A percentile compares a stretch with the other conserved stretches of the same genome.
Evolutionary conservation across 2,888 invertebrate genomes (phyloP).

Genomic region (Spodoptera exigua): DNA sequence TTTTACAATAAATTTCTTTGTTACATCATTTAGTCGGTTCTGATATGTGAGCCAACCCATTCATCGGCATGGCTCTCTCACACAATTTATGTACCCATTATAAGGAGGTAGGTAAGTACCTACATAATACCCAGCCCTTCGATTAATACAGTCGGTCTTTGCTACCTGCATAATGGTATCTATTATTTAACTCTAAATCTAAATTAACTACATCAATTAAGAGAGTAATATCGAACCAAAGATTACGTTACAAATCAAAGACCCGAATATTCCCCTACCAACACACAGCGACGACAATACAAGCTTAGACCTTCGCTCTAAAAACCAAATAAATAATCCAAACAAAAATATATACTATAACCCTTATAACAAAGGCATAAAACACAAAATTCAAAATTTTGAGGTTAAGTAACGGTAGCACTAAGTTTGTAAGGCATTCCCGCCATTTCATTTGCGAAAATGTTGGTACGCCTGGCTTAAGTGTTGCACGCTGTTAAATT

Average conservation of each 20-base stretch:
- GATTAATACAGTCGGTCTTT: no score
- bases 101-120: no score
- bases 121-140: no score
- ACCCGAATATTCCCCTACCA: slow-evolving; percentile 68
- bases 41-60: no score
- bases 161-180: slow-evolving; percentile 16
- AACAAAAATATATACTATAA: slow-evolving; percentile 8
- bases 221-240: slow-evolving; percentile 68
- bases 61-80: no score
- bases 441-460: slow-evolving; percentile 87
- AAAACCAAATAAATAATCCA: slow-evolving; percentile 44
- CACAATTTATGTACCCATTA: no score
- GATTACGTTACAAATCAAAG: slow-evolving; percentile 82
- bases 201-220: slow-evolving; percentile 69
- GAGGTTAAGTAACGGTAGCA: slow-evolving; percentile 33
- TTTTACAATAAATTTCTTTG: no score
- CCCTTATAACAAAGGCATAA: slow-evolving; percentile 48
- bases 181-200: slow-evolving; percentile 52
- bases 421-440: slow-evolving; percentile 70
- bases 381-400: slow-evolving; percentile 23
- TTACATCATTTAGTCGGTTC: no score
- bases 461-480: slow-evolving; percentile 86
- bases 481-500: slow-evolving; percentile 89
- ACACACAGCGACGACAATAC: slow-evolving; percentile 77
- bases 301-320: slow-evolving; percentile 65